These are phyloP conservation scores for Neoniphon sammara DNA, from an alignment of 2,797 vertebrate species.

Conservation along the genomic window DNA sequence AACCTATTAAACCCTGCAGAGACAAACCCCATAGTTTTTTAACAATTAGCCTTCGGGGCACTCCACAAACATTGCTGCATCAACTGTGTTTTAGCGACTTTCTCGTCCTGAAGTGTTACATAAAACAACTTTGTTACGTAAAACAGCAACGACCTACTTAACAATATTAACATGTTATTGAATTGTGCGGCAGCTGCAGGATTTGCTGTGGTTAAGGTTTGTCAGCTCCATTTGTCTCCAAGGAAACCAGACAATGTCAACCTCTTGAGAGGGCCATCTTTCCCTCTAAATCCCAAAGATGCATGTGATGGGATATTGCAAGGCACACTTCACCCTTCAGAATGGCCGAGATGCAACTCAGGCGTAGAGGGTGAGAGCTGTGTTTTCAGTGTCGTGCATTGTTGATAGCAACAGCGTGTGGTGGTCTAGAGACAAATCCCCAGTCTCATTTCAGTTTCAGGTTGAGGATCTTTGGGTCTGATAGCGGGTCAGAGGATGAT, in stretches of 20 bases:
- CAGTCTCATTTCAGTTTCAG: neutral
- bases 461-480: constrained; percentile 7
- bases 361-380: neutral
- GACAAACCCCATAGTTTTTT: neutral
- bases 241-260: neutral
- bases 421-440: neutral
- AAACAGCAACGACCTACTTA: no score
- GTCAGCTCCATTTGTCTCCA: neutral
- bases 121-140: neutral
- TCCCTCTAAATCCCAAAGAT: neutral
- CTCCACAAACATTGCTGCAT: neutral
- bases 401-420: neutral
- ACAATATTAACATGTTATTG: neutral
- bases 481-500: constrained; percentile 31
- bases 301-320: neutral
- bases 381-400: neutral
- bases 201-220: neutral
- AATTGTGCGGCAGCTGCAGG: neutral
- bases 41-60: neutral
- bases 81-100: neutral
- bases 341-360: neutral
- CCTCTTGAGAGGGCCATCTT: neutral
- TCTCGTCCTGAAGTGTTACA: neutral
- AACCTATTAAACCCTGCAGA: neutral
- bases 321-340: neutral